Conservation (phyloP, 2,888 invertebrate genomes). For the Calephelis perditalis region DNA sequence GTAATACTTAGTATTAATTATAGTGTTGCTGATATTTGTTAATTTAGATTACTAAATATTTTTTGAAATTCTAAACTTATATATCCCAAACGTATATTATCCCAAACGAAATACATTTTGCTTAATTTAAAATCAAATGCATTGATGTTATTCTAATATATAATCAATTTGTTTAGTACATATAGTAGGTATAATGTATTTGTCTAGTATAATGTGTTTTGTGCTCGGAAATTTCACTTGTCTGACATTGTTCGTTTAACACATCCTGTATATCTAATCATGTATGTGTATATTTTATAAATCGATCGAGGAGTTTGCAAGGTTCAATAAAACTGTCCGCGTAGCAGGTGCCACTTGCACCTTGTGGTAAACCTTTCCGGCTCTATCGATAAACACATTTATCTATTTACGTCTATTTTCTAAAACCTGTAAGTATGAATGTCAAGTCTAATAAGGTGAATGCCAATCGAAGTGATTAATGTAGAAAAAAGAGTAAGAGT, state of each 20-base stretch:
- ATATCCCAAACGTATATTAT: no score
- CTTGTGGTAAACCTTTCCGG: slow-evolving; percentile 62
- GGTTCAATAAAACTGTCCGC: slow-evolving; percentile 8
- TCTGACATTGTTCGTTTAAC: slow-evolving; percentile 4
- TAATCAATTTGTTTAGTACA: no score
- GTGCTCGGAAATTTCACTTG: not conserved
- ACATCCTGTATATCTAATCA: slow-evolving; percentile 6
- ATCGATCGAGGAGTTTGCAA: slow-evolving; percentile 10
- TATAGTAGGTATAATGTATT: no score
- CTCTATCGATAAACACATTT: slow-evolving; percentile 55
- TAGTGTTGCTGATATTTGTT: no score
- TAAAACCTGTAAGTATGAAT: slow-evolving; percentile 26
- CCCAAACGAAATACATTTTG: no score
- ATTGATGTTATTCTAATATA: no score
- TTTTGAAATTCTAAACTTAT: no score
- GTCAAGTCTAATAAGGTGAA: slow-evolving; percentile 1
- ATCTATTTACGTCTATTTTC: slow-evolving; percentile 45
- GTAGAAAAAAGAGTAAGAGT: not conserved
- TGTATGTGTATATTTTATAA: not conserved
- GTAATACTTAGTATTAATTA: no score
- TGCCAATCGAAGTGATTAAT: slow-evolving; percentile 6
- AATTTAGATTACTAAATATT: no score
- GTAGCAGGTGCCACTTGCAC: slow-evolving; percentile 59
- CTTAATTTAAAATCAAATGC: no score
- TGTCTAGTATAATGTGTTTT: no score